Evolutionary conservation across 1,140 invertebrate genomes (phyloP).

Genomic region (Aphelenchoides besseyi): DNA sequence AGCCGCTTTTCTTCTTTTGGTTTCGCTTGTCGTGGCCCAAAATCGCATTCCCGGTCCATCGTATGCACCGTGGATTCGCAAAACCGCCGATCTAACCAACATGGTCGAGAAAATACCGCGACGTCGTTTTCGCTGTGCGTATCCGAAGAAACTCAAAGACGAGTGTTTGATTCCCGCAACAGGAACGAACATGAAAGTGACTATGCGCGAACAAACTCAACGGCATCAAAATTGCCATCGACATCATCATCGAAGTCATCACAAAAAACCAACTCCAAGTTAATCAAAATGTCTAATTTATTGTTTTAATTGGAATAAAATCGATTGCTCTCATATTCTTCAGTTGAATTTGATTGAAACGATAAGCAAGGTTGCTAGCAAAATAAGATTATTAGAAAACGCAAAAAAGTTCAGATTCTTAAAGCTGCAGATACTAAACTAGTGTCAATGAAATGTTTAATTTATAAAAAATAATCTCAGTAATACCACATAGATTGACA

Average conservation of each 20-base stretch:
- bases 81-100: slow-evolving; percentile 5
- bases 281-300: neutral
- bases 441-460: too few species aligned
- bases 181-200: neutral
- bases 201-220: neutral
- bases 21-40: neutral
- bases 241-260: neutral
- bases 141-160: neutral
- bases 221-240: neutral
- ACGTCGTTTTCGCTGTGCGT: neutral
- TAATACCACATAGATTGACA: too few species aligned
- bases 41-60: neutral
- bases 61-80: slow-evolving; percentile 4
- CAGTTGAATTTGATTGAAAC: too few species aligned
- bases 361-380: too few species aligned
- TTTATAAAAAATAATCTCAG: too few species aligned
- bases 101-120: neutral
- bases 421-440: too few species aligned
- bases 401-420: too few species aligned
- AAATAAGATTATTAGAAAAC: too few species aligned
- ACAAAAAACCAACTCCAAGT: neutral
- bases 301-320: too few species aligned
- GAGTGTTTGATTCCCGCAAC: neutral
- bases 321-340: too few species aligned
- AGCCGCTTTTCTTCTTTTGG: too few species aligned